Evolutionary conservation across 2,797 vertebrate genomes (phyloP).

Genomic region (Eurystomus glaucurus): DNA sequence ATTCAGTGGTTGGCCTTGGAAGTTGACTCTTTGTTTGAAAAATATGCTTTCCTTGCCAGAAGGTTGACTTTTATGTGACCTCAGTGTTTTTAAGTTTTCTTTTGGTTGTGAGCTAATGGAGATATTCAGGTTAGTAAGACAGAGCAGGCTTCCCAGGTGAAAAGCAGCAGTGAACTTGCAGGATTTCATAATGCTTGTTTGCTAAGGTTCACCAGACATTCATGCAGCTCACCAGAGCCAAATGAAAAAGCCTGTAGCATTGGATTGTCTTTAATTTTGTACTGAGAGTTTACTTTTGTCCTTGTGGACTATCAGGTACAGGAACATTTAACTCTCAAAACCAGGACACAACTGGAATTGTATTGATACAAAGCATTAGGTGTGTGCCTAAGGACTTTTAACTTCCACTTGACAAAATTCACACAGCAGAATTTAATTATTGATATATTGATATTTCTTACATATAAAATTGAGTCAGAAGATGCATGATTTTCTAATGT

Average conservation of each 20-base stretch:
- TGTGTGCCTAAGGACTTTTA: background rate
- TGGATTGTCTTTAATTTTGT: background rate
- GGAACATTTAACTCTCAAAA: background rate
- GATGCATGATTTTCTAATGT: background rate
- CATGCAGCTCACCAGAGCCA: background rate
- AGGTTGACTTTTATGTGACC: background rate
- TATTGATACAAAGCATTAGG: background rate
- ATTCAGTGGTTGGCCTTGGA: background rate
- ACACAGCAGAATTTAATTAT: background rate
- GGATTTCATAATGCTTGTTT: background rate
- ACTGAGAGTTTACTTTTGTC: background rate
- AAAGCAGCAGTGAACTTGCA: background rate
- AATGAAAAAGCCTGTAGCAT: background rate
- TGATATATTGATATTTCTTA: background rate
- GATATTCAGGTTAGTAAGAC: background rate
- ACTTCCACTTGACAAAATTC: background rate
- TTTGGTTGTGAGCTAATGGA: background rate
- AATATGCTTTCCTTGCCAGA: background rate
- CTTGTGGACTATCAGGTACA: background rate
- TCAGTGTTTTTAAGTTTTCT: background rate
- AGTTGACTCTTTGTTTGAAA: background rate
- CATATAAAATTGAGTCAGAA: background rate
- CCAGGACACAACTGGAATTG: background rate
- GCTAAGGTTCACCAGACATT: background rate
- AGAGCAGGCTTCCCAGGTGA: background rate